Conservation (phyloP, 2,113 vertebrate genomes). For the Leucopternis melanops region DNA sequence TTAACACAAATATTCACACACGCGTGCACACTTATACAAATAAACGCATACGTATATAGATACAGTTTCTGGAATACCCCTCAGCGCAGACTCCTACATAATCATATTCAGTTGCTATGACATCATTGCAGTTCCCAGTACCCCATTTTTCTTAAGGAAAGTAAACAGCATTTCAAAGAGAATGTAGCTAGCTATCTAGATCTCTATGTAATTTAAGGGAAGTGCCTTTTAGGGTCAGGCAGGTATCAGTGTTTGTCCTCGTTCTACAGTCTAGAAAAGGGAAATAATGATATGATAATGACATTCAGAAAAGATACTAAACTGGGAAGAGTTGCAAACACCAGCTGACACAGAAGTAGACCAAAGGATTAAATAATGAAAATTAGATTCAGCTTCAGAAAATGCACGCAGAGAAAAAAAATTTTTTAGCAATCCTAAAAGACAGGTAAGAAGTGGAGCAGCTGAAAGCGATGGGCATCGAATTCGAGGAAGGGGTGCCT, state of each 20-base stretch:
- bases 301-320: conserved; percentile 25
- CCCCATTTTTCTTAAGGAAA: conserved; percentile 4
- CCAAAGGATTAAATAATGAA: not conserved
- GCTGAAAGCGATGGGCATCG: not conserved
- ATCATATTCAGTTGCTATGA: conserved; percentile 59
- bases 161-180: conserved; percentile 6
- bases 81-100: conserved; percentile 29
- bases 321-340: conserved; percentile 15
- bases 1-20: not conserved
- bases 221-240: not conserved
- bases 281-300: not conserved
- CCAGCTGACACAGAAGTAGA: conserved; percentile 13
- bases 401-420: not conserved
- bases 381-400: conserved; percentile 18
- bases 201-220: not conserved
- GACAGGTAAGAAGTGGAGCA: not conserved
- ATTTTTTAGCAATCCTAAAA: not conserved
- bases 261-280: not conserved
- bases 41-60: not conserved
- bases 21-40: rapidly evolving
- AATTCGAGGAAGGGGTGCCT: not conserved
- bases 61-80: conserved; percentile 44
- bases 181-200: not conserved
- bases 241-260: not conserved
- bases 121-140: conserved; percentile 45